phyloP scores from a whole-genome alignment of 2,797 vertebrate genomes.

The Myioborus melanocephalus region DNA sequence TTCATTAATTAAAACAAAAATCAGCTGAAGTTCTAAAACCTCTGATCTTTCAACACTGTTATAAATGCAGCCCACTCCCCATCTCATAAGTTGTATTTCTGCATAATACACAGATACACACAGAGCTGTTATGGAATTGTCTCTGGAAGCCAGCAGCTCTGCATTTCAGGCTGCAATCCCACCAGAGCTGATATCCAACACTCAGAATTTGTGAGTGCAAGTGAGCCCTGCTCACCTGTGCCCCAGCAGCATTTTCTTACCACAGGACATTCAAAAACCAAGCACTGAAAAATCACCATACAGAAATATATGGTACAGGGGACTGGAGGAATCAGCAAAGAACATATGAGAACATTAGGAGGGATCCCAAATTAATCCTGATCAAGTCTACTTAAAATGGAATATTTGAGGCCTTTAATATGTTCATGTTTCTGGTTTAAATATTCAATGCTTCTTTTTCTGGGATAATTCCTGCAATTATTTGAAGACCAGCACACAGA shows the following conservation, averaged over 20 bases:
- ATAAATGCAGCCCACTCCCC: neutral
- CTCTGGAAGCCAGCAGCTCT: neutral
- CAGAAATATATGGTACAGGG: neutral
- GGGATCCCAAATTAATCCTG: neutral
- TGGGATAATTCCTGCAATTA: neutral
- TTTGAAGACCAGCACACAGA: neutral
- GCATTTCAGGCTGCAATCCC: neutral
- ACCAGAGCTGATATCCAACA: neutral
- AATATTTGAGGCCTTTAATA: neutral
- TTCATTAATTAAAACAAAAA: neutral
- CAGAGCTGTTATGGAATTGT: neutral
- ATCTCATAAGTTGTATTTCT: accelerated
- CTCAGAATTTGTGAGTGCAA: neutral
- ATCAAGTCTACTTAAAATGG: neutral
- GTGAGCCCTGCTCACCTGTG: neutral
- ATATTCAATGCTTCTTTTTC: neutral
- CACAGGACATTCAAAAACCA: neutral
- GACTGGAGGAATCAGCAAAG: neutral
- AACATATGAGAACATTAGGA: neutral
- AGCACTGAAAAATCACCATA: neutral
- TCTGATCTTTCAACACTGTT: neutral
- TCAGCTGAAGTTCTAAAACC: neutral
- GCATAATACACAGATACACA: neutral
- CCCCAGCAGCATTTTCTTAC: neutral
- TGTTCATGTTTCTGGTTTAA: neutral